Evolutionary conservation across 2,113 vertebrate species (phyloP).

Genomic region (Oncorhynchus tshawytscha): DNA sequence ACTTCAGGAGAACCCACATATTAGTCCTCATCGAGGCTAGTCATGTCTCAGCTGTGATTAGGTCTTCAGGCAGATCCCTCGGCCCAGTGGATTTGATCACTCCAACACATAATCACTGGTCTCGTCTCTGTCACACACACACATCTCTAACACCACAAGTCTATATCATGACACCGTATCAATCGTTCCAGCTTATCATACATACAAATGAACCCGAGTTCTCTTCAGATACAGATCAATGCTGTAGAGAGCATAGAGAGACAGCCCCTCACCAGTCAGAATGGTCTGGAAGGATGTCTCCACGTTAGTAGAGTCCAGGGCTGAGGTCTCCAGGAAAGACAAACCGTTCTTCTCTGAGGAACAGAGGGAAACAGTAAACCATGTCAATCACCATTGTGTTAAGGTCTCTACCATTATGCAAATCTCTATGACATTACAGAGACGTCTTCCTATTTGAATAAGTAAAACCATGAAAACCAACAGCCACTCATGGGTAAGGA

Average conservation of each 20-base stretch:
- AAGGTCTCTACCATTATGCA: not conserved
- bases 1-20: slow-evolving; percentile 43
- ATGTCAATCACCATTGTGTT: not conserved
- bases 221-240: not conserved
- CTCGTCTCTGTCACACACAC: not conserved
- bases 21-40: slow-evolving; percentile 21
- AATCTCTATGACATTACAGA: not conserved
- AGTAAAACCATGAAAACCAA: too few relatives aligned
- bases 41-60: slow-evolving; percentile 51
- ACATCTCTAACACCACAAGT: too few relatives aligned
- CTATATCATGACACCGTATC: too few relatives aligned
- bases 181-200: slow-evolving; percentile 1
- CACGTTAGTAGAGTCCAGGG: slow-evolving; percentile 84
- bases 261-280: slow-evolving; percentile 74
- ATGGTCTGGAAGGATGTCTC: slow-evolving; percentile 85
- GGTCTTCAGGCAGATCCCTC: slow-evolving; percentile 54
- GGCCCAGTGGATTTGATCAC: slow-evolving; percentile 40
- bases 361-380: slow-evolving; percentile 8
- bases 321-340: slow-evolving; percentile 61
- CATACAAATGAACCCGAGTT: slow-evolving; percentile 11
- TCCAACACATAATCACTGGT: slow-evolving; percentile 32
- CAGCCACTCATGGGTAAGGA: not conserved
- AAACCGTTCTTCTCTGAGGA: slow-evolving; percentile 81
- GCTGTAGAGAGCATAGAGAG: not conserved
- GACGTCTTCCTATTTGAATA: too few relatives aligned